phyloP scores from a whole-genome alignment of 1,140 invertebrate species.

The Neodiprion virginianus region DNA sequence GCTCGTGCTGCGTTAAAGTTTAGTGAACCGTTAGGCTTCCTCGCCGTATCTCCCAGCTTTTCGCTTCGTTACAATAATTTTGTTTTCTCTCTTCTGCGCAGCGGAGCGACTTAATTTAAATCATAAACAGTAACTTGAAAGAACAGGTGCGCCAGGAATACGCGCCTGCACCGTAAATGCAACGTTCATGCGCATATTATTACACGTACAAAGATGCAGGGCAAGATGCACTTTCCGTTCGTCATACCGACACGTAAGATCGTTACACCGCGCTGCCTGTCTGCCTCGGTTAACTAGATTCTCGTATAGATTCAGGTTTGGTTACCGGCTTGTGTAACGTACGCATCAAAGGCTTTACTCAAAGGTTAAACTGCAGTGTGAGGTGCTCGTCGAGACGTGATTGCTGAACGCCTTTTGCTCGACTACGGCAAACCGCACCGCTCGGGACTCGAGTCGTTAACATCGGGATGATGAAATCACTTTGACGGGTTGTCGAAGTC shows the following conservation, averaged over 20 bases:
- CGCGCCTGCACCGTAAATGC: conserved; percentile 9
- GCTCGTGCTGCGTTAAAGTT: not conserved
- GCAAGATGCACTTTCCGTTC: not conserved
- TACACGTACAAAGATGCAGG: conserved; percentile 24
- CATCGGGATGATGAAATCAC: no score
- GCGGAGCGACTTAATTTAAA: conserved; percentile 17
- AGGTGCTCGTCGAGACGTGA: no score
- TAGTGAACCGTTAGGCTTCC: not conserved
- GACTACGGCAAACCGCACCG: no score
- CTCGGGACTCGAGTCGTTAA: no score
- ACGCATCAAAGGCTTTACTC: not conserved
- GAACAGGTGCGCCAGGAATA: conserved; percentile 24
- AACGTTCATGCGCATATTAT: conserved; percentile 16
- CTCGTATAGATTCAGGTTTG: conserved; percentile 7
- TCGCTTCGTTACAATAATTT: not conserved
- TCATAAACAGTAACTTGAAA: conserved; percentile 29
- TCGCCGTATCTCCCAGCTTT: not conserved
- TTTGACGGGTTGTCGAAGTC: no score
- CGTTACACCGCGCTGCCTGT: not conserved
- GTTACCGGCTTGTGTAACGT: not conserved
- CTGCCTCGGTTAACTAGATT: not conserved
- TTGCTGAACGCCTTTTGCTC: conserved; percentile 15
- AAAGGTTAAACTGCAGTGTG: not conserved
- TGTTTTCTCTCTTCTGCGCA: not conserved
- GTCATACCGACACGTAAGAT: not conserved